Conservation (phyloP, 2,888 invertebrate species). For the Serrognathus titanus region DNA sequence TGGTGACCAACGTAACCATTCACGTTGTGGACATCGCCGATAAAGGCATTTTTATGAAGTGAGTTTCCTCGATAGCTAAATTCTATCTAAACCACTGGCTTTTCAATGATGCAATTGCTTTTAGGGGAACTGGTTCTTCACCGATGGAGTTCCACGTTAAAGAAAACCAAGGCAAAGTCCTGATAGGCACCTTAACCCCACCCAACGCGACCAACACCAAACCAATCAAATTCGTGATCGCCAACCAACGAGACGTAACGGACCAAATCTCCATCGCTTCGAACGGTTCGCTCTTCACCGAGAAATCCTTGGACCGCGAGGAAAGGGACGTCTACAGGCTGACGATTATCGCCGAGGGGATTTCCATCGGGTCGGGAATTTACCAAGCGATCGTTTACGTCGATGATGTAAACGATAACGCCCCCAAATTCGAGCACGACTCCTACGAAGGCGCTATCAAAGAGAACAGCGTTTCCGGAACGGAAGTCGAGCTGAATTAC, state of each 20-base stretch:
- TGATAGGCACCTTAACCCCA: constrained; percentile 69
- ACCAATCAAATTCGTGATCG: constrained; percentile 67
- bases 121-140: constrained; percentile 38
- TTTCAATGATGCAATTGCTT: not conserved
- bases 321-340: constrained; percentile 67
- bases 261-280: constrained; percentile 74
- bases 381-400: constrained; percentile 78
- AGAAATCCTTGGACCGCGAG: constrained; percentile 75
- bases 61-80: constrained; percentile 40
- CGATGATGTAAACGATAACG: constrained; percentile 84
- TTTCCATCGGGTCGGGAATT: constrained; percentile 64
- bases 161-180: constrained; percentile 71
- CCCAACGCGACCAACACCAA: constrained; percentile 42
- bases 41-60: constrained; percentile 64
- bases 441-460: constrained; percentile 72
- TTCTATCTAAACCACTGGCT: not conserved
- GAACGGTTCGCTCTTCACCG: constrained; percentile 77
- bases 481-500: constrained; percentile 66
- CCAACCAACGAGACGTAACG: constrained; percentile 77
- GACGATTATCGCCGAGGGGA: constrained; percentile 76
- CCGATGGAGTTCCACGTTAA: constrained; percentile 72
- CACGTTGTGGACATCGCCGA: constrained; percentile 77
- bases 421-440: constrained; percentile 71
- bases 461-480: constrained; percentile 72
- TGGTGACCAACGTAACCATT: constrained; percentile 80